Base-by-base conservation (phyloP, 2,113 vertebrate species). In the Pseudorhombus dupliciocellatus region DNA sequence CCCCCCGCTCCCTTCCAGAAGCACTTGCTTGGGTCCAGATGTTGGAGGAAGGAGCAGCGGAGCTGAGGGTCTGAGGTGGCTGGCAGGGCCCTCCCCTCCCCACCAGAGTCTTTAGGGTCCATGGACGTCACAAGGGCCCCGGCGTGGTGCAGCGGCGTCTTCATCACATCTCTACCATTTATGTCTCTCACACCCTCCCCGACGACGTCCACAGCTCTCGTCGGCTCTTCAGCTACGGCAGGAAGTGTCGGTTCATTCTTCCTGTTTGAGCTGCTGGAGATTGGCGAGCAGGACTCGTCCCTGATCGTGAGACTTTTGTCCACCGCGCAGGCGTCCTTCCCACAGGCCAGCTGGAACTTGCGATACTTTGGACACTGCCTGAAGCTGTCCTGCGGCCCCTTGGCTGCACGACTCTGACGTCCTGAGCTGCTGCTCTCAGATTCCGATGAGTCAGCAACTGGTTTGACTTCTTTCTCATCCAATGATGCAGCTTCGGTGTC, bases 331-430 rank as follows among this genome's bases (percentile, higher is more conserved):
- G 87, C 89, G 37, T 91, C 90, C 58, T 90, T 96, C 61, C 93
- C 94, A 58, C 95, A 97, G 11, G 97, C 96, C 10, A 95, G 92
- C 77, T 96, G 95, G 86, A 96, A 97, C 80, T 97, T 97, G 55
- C 97, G 94, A 61, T 98, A 97, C 73, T 98, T 97, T 21, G 95
- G 96, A 67, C 95, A 96, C 1, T 94, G 91, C 20, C 88, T 91
- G 6, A 94, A 91, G 69, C 81, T 77, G 21, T 88, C 87, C 24
- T 86, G 85, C 18, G 70, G 56, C 20, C 7, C 69, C 25, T 84
- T 75, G 14, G 42, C 56, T 26, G 88, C 80, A 22, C 52, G 89
- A 0, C 18, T 86, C n/a, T 60, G 67, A 76, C 81, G 89, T 70
- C 91, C 93, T 55, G 58, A 84, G 61, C 88, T 71, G 26, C 81